Conservation (phyloP, 2,888 invertebrate genomes). For the Zelleria hepariella region DNA sequence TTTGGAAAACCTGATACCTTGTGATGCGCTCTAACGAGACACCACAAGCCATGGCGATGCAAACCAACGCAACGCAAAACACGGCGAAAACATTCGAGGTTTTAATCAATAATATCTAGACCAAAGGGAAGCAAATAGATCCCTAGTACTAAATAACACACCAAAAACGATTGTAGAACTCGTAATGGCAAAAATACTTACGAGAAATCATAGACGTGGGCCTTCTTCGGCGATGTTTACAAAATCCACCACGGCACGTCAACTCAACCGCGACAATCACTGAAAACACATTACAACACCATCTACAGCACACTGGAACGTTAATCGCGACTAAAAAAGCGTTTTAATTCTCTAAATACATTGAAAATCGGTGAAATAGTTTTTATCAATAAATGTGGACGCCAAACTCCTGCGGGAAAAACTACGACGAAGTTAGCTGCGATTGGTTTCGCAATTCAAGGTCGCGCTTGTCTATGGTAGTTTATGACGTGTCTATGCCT, state of each 20-base stretch:
- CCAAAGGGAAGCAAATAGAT: constrained; percentile 25
- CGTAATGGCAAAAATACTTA: constrained; percentile 59
- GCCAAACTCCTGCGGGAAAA: constrained; percentile 69
- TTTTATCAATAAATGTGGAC: constrained; percentile 61
- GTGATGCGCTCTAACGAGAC: neutral
- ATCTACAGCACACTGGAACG: constrained; percentile 43
- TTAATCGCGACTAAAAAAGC: constrained; percentile 32
- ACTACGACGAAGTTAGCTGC: constrained; percentile 63
- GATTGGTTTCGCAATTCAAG: constrained; percentile 39
- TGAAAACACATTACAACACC: constrained; percentile 46
- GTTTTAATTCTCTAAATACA: constrained; percentile 55
- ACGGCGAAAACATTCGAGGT: constrained; percentile 34
- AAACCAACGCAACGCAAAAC: constrained; percentile 7
- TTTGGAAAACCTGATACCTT: neutral
- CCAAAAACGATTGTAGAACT: constrained; percentile 27
- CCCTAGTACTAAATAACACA: constrained; percentile 20
- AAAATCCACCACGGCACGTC: constrained; percentile 51
- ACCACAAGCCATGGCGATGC: neutral
- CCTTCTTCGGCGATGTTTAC: constrained; percentile 66
- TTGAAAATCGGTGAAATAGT: constrained; percentile 50
- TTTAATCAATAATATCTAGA: constrained; percentile 27
- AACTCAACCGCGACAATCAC: constrained; percentile 45
- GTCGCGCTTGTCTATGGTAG: constrained; percentile 39
- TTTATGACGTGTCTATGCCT: constrained; percentile 19
- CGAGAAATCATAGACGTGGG: constrained; percentile 71